Evolutionary conservation across 37 sponge, comb jelly and placozoan species (phyloP), one percentile per base, ranked within the genome.

Genomic region (Amphimedon queenslandica): DNA sequence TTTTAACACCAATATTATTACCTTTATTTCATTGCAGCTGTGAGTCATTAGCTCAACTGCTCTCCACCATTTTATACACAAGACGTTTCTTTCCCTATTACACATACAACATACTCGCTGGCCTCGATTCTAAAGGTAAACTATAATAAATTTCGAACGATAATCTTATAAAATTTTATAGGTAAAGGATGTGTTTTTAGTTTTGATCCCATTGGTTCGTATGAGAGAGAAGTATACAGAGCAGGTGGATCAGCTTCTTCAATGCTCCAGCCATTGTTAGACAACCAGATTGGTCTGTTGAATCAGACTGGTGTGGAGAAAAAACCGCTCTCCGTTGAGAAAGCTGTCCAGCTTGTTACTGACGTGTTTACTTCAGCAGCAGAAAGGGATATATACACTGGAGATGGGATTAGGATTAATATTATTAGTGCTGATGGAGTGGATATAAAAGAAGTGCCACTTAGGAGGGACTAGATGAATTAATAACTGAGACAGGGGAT

Each of bases 321-420:
- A 66, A 77, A 84, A 35, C 90, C 90, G 0, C 66, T 94, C 31
- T 75, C 92, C 27, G 40, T 64, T 28, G 95, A 93, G 55, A 88
- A 88, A 72, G 85, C 88, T 25, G 72, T 90, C 8, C 55, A 84
- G 42, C 79, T 97, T 32, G 82, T 97, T 1, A 81, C 82, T 58
- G 99, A 97, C 58, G 95, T 97, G 53, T 97, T 97, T 80, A 86
- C 76, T 28, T 86, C 93, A 42, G 99, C 99, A 31, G 81, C 99
- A 31, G 99, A 97, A 72, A 79, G 99, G 38, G 99, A 97, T 71
- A 97, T 97, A 24, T 89, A 94, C 81, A 97, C 99, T 29, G 99
- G 99, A 6, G 99, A 94, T 75, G 93, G 96, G 0, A 58, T 97
- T 13, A 76, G 60, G 73, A 85, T 97, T 53, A 71, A 65, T 42